phyloP scores from a whole-genome alignment of 2,888 invertebrate species.

The Caenorhabditis wallacei region DNA sequence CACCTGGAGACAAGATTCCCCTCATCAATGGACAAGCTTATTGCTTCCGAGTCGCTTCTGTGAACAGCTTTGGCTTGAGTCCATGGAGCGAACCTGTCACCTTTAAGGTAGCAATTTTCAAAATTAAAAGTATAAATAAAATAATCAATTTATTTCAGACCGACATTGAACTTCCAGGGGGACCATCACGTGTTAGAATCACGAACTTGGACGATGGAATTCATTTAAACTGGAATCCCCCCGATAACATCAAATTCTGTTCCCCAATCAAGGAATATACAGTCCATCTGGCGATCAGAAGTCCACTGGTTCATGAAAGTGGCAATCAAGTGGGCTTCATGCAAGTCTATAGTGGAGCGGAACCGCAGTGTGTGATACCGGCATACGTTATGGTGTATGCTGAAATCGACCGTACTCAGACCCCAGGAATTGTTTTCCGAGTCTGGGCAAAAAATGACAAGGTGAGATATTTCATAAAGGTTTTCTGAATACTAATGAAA shows the following conservation, averaged over 20 bases:
- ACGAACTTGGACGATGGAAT: slow-evolving; percentile 94
- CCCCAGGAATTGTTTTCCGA: slow-evolving; percentile 98
- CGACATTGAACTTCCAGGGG: slow-evolving; percentile 95
- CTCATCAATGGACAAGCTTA: slow-evolving; percentile 92
- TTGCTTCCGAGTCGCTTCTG: slow-evolving; percentile 95
- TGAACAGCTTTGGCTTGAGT: slow-evolving; percentile 84
- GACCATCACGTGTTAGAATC: slow-evolving; percentile 98
- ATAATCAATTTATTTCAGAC: slow-evolving; percentile 89
- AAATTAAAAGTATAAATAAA: neutral
- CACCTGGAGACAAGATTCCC: slow-evolving; percentile 24
- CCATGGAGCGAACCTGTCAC: slow-evolving; percentile 59
- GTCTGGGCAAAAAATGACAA: slow-evolving; percentile 98
- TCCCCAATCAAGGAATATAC: slow-evolving; percentile 96
- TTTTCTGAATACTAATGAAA: neutral
- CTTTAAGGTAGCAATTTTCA: slow-evolving; percentile 61
- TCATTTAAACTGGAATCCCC: slow-evolving; percentile 98
- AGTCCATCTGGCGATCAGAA: slow-evolving; percentile 93
- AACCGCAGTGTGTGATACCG: slow-evolving; percentile 94
- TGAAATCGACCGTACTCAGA: slow-evolving; percentile 92
- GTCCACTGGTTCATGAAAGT: slow-evolving; percentile 70
- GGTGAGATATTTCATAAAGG: slow-evolving; percentile 42
- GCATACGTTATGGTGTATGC: too few species aligned
- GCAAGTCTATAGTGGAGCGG: slow-evolving; percentile 93
- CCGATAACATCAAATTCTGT: slow-evolving; percentile 88
- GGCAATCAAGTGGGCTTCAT: slow-evolving; percentile 73